A percentile compares a stretch with the other conserved stretches of the same genome.
Evolutionary conservation across 2,113 vertebrate genomes (phyloP).

Genomic region (Actenoides lindsayi): DNA sequence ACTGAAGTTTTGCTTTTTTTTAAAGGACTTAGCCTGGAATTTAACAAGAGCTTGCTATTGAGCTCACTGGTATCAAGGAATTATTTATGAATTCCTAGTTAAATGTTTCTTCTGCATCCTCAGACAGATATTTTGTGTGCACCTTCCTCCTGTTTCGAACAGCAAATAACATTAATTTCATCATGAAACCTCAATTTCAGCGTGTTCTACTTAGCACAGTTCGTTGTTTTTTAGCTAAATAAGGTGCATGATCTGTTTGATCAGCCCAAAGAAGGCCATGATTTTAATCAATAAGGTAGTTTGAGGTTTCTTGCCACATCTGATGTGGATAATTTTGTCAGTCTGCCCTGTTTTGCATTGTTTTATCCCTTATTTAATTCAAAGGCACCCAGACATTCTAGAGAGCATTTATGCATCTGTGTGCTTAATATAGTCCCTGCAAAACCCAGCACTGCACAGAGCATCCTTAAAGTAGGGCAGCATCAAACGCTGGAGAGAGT

Average conservation of each 20-base stretch:
- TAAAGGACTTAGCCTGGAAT: not conserved
- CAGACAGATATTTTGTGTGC: not conserved
- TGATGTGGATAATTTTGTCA: not conserved
- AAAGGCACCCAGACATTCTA: not conserved
- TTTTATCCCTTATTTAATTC: not conserved
- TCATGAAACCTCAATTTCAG: not conserved
- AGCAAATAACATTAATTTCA: not conserved
- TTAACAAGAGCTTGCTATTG: not conserved
- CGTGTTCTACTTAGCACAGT: not conserved
- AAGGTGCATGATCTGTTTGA: not conserved
- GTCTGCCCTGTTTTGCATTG: not conserved
- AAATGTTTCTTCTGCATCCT: not conserved
- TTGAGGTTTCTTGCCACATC: not conserved
- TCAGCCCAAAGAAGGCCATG: not conserved
- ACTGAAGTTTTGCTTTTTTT: not conserved
- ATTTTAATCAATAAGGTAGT: conserved; percentile 14
- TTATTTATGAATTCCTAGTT: not conserved
- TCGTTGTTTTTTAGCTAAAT: not conserved
- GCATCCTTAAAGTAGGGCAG: conserved; percentile 21
- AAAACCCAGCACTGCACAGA: not conserved
- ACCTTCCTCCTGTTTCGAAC: not conserved
- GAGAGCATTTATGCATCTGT: not conserved
- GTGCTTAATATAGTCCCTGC: not conserved
- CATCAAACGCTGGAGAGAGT: not conserved
- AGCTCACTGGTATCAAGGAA: not conserved